Evolutionary conservation across 2,113 vertebrate species (phyloP).

Genomic region (Puntigrus tetrazona): DNA sequence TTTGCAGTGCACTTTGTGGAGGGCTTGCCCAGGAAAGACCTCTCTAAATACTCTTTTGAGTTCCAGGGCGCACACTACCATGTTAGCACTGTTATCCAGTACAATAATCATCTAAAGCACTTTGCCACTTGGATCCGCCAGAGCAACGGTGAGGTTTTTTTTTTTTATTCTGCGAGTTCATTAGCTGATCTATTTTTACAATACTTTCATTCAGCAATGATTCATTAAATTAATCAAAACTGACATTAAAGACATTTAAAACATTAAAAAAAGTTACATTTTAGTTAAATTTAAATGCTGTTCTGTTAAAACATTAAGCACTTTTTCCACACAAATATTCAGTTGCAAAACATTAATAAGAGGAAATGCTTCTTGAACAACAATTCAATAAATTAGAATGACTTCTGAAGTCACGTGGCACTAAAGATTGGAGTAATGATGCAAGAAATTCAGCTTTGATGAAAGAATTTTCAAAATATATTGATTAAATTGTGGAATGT

Average conservation of each 20-base stretch:
- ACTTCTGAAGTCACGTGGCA: neutral
- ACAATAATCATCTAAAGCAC: constrained; percentile 75
- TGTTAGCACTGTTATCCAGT: constrained; percentile 83
- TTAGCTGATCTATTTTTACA: neutral
- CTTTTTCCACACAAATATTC: neutral
- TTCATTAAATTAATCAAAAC: neutral
- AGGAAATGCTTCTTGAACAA: neutral
- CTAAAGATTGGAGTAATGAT: neutral
- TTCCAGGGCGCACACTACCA: constrained; percentile 77
- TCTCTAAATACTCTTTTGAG: constrained; percentile 78
- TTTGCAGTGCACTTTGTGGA: constrained; percentile 89
- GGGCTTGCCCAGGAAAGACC: constrained; percentile 81
- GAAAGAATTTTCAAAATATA: neutral
- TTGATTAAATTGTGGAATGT: no score
- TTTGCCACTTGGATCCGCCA: constrained; percentile 86
- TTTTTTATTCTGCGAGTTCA: neutral
- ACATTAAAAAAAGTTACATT: no score
- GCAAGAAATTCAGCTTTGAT: neutral
- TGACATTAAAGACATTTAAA: neutral
- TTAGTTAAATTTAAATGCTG: neutral
- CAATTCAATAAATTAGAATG: neutral
- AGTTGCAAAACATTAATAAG: neutral
- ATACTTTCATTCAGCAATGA: no score
- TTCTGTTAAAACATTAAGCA: neutral
- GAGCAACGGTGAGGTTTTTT: constrained; percentile 85